A percentile compares a stretch with the other conserved stretches of the same genome.
Evolutionary conservation across 2,888 invertebrate genomes (phyloP).

Genomic region (Phaonia tiefii): DNA sequence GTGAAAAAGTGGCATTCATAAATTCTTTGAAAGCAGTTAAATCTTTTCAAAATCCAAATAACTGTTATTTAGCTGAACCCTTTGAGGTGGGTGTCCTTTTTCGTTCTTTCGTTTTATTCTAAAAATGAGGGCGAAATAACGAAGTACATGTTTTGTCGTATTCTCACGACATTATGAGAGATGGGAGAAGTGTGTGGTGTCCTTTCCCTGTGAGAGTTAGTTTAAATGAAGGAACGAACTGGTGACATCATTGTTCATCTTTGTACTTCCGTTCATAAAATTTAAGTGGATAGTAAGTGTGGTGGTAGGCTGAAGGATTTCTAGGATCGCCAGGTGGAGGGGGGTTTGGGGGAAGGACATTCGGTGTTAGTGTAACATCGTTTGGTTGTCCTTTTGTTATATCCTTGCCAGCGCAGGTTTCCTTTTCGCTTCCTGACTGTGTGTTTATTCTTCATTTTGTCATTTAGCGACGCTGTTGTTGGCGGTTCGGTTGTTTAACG

Average conservation of each 20-base stretch:
- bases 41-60: conserved; percentile 14
- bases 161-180: neutral
- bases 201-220: neutral
- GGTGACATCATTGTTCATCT: conserved; percentile 13
- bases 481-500: neutral
- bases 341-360: too few relatives aligned
- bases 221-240: neutral
- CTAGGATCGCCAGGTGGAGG: too few relatives aligned
- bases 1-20: conserved; percentile 2
- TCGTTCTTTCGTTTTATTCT: neutral
- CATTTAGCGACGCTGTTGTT: conserved; percentile 5
- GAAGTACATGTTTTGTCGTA: conserved; percentile 20
- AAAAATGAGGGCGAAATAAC: conserved; percentile 9
- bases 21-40: conserved; percentile 13
- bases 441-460: conserved; percentile 35
- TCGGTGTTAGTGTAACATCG: neutral
- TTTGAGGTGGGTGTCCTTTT: conserved; percentile 25
- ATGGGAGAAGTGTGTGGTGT: neutral
- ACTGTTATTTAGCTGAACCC: conserved; percentile 20
- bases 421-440: conserved; percentile 18
- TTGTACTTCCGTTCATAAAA: conserved; percentile 24
- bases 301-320: too few relatives aligned
- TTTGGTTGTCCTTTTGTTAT: conserved; percentile 33
- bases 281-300: conserved; percentile 31
- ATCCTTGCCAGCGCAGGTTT: conserved; percentile 29